Evolutionary conservation across 2,113 vertebrate species (phyloP), one percentile per base, ranked within the genome.

Genomic region (Ardeotis arabs): DNA sequence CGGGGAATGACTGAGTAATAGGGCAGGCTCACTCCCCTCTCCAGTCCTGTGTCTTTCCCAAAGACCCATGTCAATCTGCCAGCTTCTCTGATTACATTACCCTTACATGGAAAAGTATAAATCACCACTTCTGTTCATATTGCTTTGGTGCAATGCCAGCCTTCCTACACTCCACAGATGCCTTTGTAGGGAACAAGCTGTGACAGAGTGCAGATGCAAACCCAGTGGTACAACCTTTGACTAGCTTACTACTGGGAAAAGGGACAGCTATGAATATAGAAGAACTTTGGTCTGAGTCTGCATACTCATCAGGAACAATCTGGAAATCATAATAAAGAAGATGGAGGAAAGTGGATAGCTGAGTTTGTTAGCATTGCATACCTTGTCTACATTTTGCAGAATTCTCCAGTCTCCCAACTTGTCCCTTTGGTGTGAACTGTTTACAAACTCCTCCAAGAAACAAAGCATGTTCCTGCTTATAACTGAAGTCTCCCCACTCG

Each of bases 21-120:
- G 68, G 76, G 47, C 60, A 88, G 63, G 21, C 2, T 68, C 29
- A 49, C 68, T 35, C 28, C 16, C 18, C 0, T 20, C 58, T 73
- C n/a, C 53, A 52, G 10, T 79, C 80, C 53, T 80, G 44, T n/a
- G 25, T 20, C 47, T 70, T 83, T 76, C 24, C 18, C 39, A n/a
- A 84, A 88, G 64, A 88, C 64, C 52, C 41, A 4, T 27, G 14
- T 67, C 87, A 82, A 21, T 84, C 79, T 88, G 31, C 18, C 60
- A 84, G 13, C 29, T 90, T 85, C 92, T 88, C 50, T 78, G 49
- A 56, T 64, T 94, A 37, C 4, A 56, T 64, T 94, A 37, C 4
- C 47, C 68, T 74, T 95, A 67, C 70, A 76, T 77, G 83, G 85
- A 86, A 72, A 88, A 84, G 76, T 67, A 84, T 52, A 94, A 84